Conservation (phyloP, 2,888 invertebrate genomes). For the Aphidoletes aphidimyza region DNA sequence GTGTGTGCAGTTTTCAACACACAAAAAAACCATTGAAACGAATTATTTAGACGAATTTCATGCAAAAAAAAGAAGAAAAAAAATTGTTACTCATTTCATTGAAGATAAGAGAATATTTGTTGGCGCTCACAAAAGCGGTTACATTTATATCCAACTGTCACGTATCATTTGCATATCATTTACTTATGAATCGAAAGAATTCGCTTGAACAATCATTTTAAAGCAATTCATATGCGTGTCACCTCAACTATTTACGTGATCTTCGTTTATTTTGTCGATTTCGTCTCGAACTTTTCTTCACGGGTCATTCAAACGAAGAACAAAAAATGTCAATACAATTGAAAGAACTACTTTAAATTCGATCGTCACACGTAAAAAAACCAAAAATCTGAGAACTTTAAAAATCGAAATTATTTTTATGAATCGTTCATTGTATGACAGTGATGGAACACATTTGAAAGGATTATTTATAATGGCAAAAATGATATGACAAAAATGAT, state of each 20-base stretch:
- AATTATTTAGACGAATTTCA: no score
- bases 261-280: neutral
- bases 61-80: no score
- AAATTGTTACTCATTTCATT: neutral
- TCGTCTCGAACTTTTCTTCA: neutral
- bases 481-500: neutral
- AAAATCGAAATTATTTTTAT: conserved; percentile 39
- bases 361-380: no score
- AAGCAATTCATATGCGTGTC: conserved; percentile 37
- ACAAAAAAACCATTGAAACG: no score
- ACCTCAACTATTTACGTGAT: neutral
- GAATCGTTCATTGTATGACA: neutral
- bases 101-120: neutral
- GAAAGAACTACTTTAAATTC: no score
- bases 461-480: neutral
- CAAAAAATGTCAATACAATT: no score
- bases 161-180: conserved; percentile 45
- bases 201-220: neutral
- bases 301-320: neutral
- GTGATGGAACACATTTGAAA: neutral
- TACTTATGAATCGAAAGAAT: conserved; percentile 30
- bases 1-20: no score
- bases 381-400: conserved; percentile 27
- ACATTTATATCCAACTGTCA: neutral
- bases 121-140: neutral